phyloP scores from a whole-genome alignment of 2,888 invertebrate genomes.

The Escarpia spicata region DNA sequence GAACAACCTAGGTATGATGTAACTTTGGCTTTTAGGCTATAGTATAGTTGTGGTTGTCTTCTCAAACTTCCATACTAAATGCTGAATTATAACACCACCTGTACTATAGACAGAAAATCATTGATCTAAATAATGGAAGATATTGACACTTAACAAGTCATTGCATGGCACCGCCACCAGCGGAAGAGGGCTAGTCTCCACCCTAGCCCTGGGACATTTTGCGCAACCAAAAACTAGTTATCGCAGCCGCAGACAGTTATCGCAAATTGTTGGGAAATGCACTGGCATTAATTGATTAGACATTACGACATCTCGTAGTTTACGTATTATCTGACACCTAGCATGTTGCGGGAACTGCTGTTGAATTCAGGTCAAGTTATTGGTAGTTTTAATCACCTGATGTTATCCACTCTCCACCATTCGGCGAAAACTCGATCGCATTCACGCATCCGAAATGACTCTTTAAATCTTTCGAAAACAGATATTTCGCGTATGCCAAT shows the following conservation, averaged over 20 bases:
- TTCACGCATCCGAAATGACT: conserved; percentile 96
- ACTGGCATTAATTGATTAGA: neutral
- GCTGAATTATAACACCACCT: too few species aligned
- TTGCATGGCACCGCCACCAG: neutral
- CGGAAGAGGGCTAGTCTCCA: neutral
- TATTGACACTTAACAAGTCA: neutral
- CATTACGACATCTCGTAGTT: neutral
- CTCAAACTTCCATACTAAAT: too few species aligned
- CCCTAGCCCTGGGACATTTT: neutral
- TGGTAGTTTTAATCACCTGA: conserved; percentile 75
- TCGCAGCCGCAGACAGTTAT: neutral
- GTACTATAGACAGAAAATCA: too few species aligned
- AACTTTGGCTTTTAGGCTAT: too few species aligned
- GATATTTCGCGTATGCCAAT: conserved; percentile 23
- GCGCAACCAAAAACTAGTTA: neutral
- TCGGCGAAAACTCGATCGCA: conserved; percentile 91
- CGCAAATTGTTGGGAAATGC: neutral
- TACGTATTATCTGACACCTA: neutral
- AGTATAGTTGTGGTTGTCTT: too few species aligned
- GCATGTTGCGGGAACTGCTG: neutral
- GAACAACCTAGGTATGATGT: too few species aligned
- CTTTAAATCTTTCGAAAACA: conserved; percentile 84
- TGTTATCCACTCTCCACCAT: conserved; percentile 82
- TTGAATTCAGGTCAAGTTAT: conserved; percentile 7
- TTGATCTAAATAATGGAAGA: neutral